phyloP scores from a whole-genome alignment of 1,140 invertebrate genomes.

The Chionoecetes opilio region DNA sequence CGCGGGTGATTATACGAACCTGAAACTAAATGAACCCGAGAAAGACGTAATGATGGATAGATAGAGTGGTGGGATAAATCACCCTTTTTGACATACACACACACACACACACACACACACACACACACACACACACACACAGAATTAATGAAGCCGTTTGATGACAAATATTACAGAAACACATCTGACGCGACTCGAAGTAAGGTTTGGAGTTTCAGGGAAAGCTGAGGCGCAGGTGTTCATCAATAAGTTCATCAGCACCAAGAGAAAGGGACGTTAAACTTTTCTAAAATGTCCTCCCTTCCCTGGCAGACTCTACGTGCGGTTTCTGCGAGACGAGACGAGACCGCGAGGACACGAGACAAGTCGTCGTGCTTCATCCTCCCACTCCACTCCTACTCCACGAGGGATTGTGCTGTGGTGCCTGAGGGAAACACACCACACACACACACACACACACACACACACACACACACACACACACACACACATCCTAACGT shows the following conservation, averaged over 20 bases:
- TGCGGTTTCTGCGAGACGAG: not conserved
- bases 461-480: conserved; percentile 15
- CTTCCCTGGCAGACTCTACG: not conserved
- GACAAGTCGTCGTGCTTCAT: not conserved
- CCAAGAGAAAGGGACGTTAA: not conserved
- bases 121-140: not conserved
- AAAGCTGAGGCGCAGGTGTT: not conserved
- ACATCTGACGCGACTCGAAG: not conserved
- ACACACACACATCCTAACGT: not conserved
- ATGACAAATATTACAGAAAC: not conserved
- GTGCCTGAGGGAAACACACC: not conserved
- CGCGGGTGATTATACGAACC: not conserved
- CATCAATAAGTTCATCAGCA: not conserved
- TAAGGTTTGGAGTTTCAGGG: not conserved
- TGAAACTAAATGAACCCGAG: not conserved
- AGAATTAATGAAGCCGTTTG: not conserved
- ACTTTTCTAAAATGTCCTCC: not conserved
- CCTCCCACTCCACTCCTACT: too few relatives aligned
- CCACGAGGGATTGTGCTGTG: not conserved
- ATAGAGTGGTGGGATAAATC: not conserved
- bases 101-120: not conserved
- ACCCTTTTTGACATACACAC: not conserved
- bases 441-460: not conserved
- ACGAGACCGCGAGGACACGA: not conserved
- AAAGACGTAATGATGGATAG: not conserved